Evolutionary conservation across 2,797 vertebrate species (phyloP).

Genomic region (Leuciscus waleckii): DNA sequence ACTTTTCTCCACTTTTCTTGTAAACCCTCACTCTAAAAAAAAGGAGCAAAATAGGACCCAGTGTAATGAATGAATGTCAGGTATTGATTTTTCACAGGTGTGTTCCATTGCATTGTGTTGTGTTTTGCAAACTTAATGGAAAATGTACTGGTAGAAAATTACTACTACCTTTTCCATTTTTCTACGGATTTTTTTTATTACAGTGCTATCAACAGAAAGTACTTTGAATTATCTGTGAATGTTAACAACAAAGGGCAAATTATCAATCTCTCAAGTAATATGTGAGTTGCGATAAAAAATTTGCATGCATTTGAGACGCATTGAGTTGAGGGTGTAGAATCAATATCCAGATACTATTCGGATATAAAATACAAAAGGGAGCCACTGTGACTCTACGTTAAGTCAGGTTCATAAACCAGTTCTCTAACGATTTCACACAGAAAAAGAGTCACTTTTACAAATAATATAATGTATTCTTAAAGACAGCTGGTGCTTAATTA

Average conservation of each 20-base stretch:
- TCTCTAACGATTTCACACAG: not conserved
- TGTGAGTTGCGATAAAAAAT: not conserved
- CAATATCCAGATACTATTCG: not conserved
- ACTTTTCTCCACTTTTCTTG: not conserved
- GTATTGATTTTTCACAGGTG: not conserved
- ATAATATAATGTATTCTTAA: slow-evolving; percentile 3
- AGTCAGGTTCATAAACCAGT: slow-evolving; percentile 1
- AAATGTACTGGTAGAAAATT: not conserved
- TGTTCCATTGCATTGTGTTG: not conserved
- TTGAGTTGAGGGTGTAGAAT: not conserved
- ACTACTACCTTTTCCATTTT: not conserved
- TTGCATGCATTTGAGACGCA: not conserved
- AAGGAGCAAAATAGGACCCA: not conserved
- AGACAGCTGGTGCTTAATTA: not conserved
- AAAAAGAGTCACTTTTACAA: slow-evolving; percentile 3
- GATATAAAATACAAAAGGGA: not conserved
- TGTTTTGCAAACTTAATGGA: not conserved
- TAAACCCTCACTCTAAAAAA: not conserved
- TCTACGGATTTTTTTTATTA: not conserved
- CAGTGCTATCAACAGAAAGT: not conserved
- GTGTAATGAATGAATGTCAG: not conserved
- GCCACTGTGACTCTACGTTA: not conserved
- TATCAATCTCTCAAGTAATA: not conserved
- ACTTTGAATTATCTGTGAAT: not conserved
- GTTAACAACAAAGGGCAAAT: not conserved